These are phyloP conservation scores for Acanthopleura granulata DNA, from an alignment of 2,888 invertebrate genomes.

Conservation along the genomic window DNA sequence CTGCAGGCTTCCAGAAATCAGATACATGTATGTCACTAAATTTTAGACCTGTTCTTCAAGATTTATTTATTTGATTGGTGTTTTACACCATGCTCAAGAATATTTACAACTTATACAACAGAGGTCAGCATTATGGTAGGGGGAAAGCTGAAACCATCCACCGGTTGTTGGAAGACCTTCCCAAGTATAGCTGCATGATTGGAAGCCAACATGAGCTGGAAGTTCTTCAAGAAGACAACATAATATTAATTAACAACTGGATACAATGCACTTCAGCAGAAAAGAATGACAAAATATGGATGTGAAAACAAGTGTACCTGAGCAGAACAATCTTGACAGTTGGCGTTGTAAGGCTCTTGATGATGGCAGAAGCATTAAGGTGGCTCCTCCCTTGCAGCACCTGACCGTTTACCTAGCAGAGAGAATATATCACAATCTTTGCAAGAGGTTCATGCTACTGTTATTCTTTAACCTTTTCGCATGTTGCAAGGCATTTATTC, in stretches of 20 bases:
- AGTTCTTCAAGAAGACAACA: neutral
- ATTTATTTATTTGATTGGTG: neutral
- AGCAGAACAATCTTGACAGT: constrained; percentile 87
- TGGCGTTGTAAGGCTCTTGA: constrained; percentile 88
- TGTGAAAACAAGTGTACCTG: constrained; percentile 75
- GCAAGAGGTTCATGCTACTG: too few species aligned
- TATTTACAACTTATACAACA: neutral
- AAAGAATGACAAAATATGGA: too few species aligned
- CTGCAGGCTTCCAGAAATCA: too few species aligned
- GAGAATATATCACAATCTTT: constrained; percentile 30
- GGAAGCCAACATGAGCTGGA: neutral
- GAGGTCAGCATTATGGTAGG: neutral
- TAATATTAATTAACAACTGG: neutral
- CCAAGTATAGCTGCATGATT: too few species aligned
- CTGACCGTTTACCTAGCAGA: constrained; percentile 88
- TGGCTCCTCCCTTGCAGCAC: constrained; percentile 95
- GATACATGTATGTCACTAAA: too few species aligned
- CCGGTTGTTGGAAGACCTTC: neutral
- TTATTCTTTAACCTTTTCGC: too few species aligned
- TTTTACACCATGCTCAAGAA: neutral
- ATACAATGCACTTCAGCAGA: too few species aligned
- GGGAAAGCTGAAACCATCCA: neutral
- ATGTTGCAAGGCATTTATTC: too few species aligned
- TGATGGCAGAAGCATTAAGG: constrained; percentile 94
- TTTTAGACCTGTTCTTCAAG: too few species aligned